Evolutionary conservation across 2,797 vertebrate genomes (phyloP).

Genomic region (Myiotriccus ornatus): DNA sequence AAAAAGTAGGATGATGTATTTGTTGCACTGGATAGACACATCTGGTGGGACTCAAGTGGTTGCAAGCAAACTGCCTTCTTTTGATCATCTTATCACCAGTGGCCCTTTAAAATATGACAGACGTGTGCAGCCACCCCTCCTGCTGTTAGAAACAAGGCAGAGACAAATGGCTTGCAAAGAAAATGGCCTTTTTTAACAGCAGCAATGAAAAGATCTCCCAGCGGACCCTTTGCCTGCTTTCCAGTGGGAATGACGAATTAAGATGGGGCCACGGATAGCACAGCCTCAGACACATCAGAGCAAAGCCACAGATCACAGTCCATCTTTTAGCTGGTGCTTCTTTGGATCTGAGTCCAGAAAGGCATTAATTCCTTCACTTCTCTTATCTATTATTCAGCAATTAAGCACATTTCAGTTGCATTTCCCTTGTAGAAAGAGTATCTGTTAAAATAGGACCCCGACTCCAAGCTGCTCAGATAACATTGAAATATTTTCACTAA

Average conservation of each 20-base stretch:
- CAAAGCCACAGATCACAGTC: not conserved
- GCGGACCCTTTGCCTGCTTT: not conserved
- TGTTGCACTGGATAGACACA: not conserved
- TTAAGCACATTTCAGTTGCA: not conserved
- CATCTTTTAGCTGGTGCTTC: not conserved
- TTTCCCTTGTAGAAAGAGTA: not conserved
- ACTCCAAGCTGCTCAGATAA: not conserved
- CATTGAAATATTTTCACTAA: not conserved
- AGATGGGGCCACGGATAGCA: not conserved
- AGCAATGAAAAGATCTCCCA: not conserved
- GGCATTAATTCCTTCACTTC: not conserved
- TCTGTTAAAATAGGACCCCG: accelerated
- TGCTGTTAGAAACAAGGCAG: slow-evolving; percentile 3
- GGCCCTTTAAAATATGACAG: not conserved
- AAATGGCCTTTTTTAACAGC: not conserved
- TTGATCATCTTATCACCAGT: not conserved
- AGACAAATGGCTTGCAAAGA: not conserved
- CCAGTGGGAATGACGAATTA: slow-evolving; percentile 33
- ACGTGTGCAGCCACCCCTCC: not conserved
- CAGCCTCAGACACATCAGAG: not conserved
- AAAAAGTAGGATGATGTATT: not conserved
- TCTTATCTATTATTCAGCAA: not conserved
- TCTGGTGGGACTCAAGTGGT: not conserved
- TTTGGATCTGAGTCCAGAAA: not conserved
- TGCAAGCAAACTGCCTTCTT: not conserved